A percentile compares a stretch with the other conserved stretches of the same genome.
Conservation (phyloP, 2,113 vertebrate genomes). For the Cygnus atratus region DNA sequence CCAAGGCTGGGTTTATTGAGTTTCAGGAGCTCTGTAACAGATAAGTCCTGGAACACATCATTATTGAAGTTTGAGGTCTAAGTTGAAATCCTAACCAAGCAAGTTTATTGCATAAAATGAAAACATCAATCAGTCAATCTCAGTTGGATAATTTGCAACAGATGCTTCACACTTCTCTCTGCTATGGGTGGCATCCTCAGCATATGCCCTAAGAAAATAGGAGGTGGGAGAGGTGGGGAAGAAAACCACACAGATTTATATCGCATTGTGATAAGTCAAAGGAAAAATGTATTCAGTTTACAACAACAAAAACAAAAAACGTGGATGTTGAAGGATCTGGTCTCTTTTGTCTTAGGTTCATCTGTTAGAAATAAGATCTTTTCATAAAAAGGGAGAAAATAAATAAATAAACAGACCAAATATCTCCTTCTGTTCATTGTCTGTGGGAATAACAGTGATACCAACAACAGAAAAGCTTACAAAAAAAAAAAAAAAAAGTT, state of each 20-base stretch:
- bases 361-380: background rate
- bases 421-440: background rate
- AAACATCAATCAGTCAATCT: background rate
- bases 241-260: background rate
- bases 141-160: constrained; percentile 1
- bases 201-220: background rate
- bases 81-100: background rate
- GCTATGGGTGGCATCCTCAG: background rate
- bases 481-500: background rate
- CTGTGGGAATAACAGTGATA: background rate
- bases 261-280: background rate
- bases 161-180: constrained; percentile 2
- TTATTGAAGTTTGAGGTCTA: background rate
- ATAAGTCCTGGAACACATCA: background rate
- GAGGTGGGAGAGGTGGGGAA: background rate
- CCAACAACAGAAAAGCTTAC: background rate
- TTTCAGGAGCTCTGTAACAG: background rate
- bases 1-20: background rate
- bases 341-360: background rate
- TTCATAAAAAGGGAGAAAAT: background rate
- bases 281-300: background rate
- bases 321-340: background rate
- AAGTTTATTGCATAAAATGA: background rate
- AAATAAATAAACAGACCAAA: background rate
- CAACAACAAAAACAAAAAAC: background rate